Base-by-base conservation (phyloP, 2,888 invertebrate genomes). In the Stenodema calcarata region DNA sequence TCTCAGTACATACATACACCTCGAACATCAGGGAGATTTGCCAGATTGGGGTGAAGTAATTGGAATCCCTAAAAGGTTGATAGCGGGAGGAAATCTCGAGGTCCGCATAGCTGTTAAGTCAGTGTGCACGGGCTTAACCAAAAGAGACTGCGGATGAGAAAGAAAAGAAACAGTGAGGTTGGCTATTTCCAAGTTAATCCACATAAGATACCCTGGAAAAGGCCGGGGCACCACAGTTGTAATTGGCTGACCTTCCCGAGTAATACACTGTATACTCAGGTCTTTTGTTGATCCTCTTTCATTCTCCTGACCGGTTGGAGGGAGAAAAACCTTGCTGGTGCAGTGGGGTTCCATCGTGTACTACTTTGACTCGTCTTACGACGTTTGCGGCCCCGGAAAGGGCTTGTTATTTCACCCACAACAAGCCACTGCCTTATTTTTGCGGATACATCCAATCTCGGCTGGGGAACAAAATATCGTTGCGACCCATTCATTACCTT, bases 221-320 rank as follows among this genome's bases (percentile, higher is more conserved):
- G 73, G 73, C 73, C 73, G 14, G 41, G 73, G 73, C 73, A 41
- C 73, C 73, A 28, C 73, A 35, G 7, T 41, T 73, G 73, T 73
- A 73, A 73, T 73, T 73, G 73, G 73, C 73, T 41, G 73, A 73
- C 73, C 41, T 73, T 41, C 73, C 73, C 41, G n/a, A 73, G 73
- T 73, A 73, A 73, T 73, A 73, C 73, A 73, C 62, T 62, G 62
- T 62, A 23, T 62, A 23, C 62, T 4, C 23, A 62, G 62, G 62
- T 62, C 62, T 62, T 62, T 62, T 62, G 62, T 62, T 62, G 62
- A 62, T 62, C 62, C 62, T 23, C 62, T 62, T 62, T 62, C 62
- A 62, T 62, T 62, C 62, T 62, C 23, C 62, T 62, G 62, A 62
- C 62, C 62, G 23, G 62, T 35, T 35, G 18, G 62, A 23, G 62